Base-by-base conservation (phyloP, 1,140 invertebrate genomes). In the Eupeodes corollae region DNA sequence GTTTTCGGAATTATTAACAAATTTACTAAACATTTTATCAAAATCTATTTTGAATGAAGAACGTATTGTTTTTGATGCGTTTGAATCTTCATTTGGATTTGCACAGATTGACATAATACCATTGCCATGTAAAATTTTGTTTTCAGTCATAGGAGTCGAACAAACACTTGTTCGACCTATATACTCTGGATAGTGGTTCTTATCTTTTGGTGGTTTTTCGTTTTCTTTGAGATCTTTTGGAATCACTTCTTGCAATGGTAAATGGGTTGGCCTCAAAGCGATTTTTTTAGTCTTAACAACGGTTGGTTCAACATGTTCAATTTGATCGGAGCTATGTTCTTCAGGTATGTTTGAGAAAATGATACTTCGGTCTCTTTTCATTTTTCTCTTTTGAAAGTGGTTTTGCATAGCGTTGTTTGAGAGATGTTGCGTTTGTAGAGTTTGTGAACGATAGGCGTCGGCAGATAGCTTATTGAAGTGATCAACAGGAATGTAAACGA, bases 261-360 rank as follows among this genome's bases (percentile, higher is more conserved):
- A 55, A 59, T 77, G 75, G 11, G 70, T 77, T 0, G 76, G 76
- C 18, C 75, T 56, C 51, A 61, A 26, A 26, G 54, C 0, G 58
- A 55, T 21, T 66, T 66, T 10, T 6, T 15, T 35, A 5, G 5
- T 35, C 12, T 42, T 26, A 3, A 13, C n/a, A 5, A 18, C 47
- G 16, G 32, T 15, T 14, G 47, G 41, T 2, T 48, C 42, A 1
- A 39, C 32, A 31, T 44, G n/a, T 30, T 50, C 49, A 21, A 13
- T 34, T 14, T 38, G 13, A 5, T 21, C 35, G 30, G 10, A 41
- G 43, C 3, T 11, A 78, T 11, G 56, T 61, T 86, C 83, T 69
- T 88, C 84, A 3, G 84, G 84, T 21, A 86, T 81, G 2, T 79
- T 75, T 0, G 83, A 86, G 50, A 87, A 87, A 21, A 87, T 79